These are phyloP conservation scores for Lepidonotus clava DNA, from an alignment of 2,888 invertebrate species.

Conservation along the genomic window DNA sequence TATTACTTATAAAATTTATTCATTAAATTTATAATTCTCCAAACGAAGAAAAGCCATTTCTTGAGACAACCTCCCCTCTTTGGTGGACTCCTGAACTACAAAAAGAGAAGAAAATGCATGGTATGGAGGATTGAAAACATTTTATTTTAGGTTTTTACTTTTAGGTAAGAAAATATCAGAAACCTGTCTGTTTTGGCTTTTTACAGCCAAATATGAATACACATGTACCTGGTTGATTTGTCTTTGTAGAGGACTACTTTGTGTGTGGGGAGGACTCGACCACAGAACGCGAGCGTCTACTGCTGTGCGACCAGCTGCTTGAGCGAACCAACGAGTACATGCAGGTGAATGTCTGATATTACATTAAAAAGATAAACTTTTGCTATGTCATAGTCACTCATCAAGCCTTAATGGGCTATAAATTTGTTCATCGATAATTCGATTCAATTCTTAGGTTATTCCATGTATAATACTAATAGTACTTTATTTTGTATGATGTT, in stretches of 20 bases:
- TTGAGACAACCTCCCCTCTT: too few relatives aligned
- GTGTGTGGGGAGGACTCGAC: conserved; percentile 44
- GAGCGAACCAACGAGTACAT: conserved; percentile 69
- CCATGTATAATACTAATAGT: neutral
- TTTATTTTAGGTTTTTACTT: neutral
- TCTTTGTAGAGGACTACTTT: conserved; percentile 56
- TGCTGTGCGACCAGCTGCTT: conserved; percentile 67
- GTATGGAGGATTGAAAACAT: neutral
- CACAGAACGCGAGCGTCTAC: conserved; percentile 60
- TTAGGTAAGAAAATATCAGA: neutral
- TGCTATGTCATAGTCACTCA: neutral
- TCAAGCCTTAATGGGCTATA: neutral
- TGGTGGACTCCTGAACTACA: neutral
- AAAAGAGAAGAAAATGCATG: neutral
- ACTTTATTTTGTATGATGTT: neutral
- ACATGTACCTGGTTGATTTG: neutral
- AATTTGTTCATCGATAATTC: neutral
- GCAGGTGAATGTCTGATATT: conserved; percentile 66
- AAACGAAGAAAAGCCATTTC: neutral
- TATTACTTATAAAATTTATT: neutral
- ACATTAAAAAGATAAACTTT: neutral
- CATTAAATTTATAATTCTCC: neutral
- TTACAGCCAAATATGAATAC: neutral
- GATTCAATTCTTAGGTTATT: neutral
- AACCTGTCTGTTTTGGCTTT: neutral